Base-by-base conservation (phyloP, 2,888 invertebrate species). In the Maniola hyperantus region DNA sequence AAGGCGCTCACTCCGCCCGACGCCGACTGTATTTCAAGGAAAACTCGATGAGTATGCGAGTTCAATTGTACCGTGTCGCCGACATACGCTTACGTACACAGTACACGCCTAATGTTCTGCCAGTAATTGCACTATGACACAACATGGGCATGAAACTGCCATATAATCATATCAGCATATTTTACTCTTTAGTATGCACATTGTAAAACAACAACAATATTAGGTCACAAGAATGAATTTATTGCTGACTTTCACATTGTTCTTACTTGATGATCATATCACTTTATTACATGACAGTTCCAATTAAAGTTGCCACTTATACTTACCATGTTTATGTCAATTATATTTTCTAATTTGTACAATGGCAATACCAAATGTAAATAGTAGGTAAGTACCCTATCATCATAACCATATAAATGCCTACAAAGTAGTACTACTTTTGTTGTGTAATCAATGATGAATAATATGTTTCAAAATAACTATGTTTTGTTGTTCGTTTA, bases 11-110 rank as follows among this genome's bases (percentile, higher is more conserved):
- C 81, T 75, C 74, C 79, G 80, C 77, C 75, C 75, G 76, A 80
- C 83, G 81, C 76, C 79, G 79, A 77, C 79, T 80, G 82, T 83
- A 83, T 85, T 89, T 89, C 88, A 85, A 88, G 88, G 89, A 91
- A 90, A 89, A 84, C 83, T 84, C 81, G 76, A 78, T 80, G 80
- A 81, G 68, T 76, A 75, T 71, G 74, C 73, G 74, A 75, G 72
- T 84, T 81, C 83, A 83, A 64, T 82, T 80, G 80, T 83, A 82
- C 63, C 59, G 58, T 67, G 69, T 72, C 75, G 75, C 70, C 71
- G 75, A 79, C 77, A 77, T 76, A 66, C 69, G 64, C 65, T 61
- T 76, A 76, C 75, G 72, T 79, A 66, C 67, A 71, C 57, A 13
- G 57, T 48, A 53, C 62, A 51, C 39, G 51, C 20, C 0, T 44